Evolutionary conservation across 2,113 vertebrate genomes (phyloP).

Genomic region (Halcyon senegalensis): DNA sequence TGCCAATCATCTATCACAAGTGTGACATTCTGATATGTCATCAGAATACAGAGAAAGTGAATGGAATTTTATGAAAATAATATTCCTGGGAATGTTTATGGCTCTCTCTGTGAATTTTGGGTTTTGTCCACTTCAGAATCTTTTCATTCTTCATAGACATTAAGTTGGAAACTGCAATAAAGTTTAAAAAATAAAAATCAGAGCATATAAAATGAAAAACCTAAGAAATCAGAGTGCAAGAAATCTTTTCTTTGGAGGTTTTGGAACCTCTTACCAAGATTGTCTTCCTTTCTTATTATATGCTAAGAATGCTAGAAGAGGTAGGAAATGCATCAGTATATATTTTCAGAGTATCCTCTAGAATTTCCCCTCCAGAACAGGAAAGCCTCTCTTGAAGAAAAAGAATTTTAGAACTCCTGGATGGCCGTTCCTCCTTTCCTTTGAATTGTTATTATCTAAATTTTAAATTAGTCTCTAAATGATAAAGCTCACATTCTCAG

Average conservation of each 20-base stretch:
- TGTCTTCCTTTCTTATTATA: not conserved
- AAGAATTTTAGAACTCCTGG: not conserved
- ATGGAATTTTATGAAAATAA: not conserved
- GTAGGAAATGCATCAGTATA: not conserved
- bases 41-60: not conserved
- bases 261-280: not conserved
- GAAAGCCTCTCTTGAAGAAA: not conserved
- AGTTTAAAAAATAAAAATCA: not conserved
- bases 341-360: not conserved
- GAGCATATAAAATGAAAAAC: not conserved
- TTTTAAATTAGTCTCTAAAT: conserved; percentile 8
- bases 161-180: not conserved
- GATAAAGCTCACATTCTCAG: not conserved
- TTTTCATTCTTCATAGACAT: not conserved
- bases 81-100: not conserved
- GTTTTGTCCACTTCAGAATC: not conserved
- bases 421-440: not conserved
- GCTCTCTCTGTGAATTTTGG: not conserved
- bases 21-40: not conserved
- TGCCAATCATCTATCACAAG: not conserved
- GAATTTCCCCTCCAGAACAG: not conserved
- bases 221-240: not conserved
- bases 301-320: not conserved
- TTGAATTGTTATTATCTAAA: conserved; percentile 23
- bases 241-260: not conserved